Conservation (phyloP, 1,140 invertebrate species). For the Scaptomyza graminum region DNA sequence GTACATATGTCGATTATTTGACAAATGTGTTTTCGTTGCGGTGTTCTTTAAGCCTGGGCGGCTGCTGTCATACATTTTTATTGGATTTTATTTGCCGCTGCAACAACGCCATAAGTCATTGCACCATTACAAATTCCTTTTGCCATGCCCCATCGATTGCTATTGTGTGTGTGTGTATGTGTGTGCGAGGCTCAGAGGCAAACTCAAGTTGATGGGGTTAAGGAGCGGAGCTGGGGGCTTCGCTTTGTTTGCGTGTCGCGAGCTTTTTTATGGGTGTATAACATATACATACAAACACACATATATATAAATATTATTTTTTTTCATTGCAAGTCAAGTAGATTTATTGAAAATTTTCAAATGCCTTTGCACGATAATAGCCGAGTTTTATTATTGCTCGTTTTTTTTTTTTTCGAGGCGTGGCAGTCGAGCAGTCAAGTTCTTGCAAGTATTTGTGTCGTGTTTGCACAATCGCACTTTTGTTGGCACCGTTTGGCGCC, state of each 20-base stretch:
- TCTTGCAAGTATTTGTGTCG: constrained; percentile 4
- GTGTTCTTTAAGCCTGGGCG: not conserved
- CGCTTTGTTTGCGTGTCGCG: constrained; percentile 53
- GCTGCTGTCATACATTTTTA: constrained; percentile 55
- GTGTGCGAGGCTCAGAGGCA: not conserved
- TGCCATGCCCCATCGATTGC: constrained; percentile 62
- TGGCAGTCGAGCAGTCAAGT: constrained; percentile 27
- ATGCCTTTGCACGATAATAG: constrained; percentile 43
- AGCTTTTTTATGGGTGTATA: constrained; percentile 38
- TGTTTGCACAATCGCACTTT: constrained; percentile 27
- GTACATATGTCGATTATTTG: constrained; percentile 29
- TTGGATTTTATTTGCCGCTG: constrained; percentile 76
- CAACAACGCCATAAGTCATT: constrained; percentile 72
- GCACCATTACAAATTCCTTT: constrained; percentile 78
- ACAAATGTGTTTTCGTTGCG: constrained; percentile 29
- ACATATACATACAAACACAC: not conserved
- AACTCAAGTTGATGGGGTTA: constrained; percentile 1
- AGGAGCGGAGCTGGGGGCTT: not conserved
- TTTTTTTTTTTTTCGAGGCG: not conserved
- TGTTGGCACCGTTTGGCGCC: not conserved
- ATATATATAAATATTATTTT: constrained; percentile 19
- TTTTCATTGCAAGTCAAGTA: constrained; percentile 51
- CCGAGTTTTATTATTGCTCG: not conserved
- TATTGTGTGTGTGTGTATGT: constrained; percentile 49
- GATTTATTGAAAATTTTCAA: constrained; percentile 72